Evolutionary conservation across 2,797 vertebrate genomes (phyloP), one percentile per base, ranked within the genome.

Genomic region (Cynodonichthys magdalenae): DNA sequence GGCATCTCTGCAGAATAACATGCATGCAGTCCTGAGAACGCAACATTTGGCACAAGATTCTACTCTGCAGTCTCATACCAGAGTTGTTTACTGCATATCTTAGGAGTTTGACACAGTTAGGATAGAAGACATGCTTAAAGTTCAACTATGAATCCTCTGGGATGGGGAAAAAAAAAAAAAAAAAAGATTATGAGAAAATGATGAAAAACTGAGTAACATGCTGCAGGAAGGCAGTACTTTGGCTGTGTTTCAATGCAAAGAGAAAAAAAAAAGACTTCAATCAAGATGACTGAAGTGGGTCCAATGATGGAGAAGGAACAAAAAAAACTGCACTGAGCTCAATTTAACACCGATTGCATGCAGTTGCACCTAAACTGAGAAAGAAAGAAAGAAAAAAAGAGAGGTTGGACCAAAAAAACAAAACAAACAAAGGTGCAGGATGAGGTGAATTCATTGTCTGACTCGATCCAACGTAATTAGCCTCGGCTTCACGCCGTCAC

Each of bases 191-290:
- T 65, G 59, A 83, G 73, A 86, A 81, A 83, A 86, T 89, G 74
- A 90, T 86, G 87, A 89, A 92, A 91, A 90, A 67, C 51, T 0
- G 53, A 65, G 89, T 71, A 89, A 89, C 75, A 72, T 53, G 67
- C 70, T 72, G 67, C 50, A 68, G 72, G 68, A 80, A 67, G 51
- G 47, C 55, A 44, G 45, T 41, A 67, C 80, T 84, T 82, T 57
- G 6, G 39, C 73, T 66, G 42, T 45, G 63, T 87, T 87, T 87
- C 81, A 79, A 71, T 79, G 69, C 46, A 82, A 79, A 59, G 51
- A 53, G 44, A 63, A 14, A 46, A 61, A 75, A 62, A 69, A 67
- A 19, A 56, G 3, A 61, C 31, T 71, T 82, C 65, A 79, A 69
- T 84, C 60, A 77, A 66, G 39, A 39, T 61, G 55, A 63, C 50